Evolutionary conservation across 1,140 invertebrate species (phyloP).

Genomic region (Drosophila hydei): DNA sequence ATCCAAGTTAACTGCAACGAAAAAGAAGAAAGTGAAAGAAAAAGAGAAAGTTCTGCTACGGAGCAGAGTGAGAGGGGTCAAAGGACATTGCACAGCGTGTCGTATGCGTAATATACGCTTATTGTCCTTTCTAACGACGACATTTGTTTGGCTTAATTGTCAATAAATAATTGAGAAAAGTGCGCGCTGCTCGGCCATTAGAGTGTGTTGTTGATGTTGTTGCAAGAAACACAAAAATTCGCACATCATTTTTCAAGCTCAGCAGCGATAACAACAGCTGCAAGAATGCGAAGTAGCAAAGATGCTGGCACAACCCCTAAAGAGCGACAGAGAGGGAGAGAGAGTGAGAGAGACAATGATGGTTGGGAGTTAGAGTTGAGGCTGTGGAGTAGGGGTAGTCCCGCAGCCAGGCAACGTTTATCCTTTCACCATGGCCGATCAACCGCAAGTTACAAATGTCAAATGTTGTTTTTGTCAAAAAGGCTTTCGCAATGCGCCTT

Average conservation of each 20-base stretch:
- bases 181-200: constrained; percentile 27
- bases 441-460: constrained; percentile 82
- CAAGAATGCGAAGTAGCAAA: constrained; percentile 46
- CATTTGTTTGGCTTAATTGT: constrained; percentile 75
- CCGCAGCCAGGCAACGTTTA: constrained; percentile 41
- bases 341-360: too few relatives aligned
- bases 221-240: constrained; percentile 50
- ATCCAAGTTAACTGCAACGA: background rate
- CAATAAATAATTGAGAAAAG: constrained; percentile 69
- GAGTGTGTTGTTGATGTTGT: constrained; percentile 7
- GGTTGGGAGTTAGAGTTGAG: background rate
- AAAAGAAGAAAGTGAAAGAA: background rate
- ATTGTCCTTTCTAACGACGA: constrained; percentile 56
- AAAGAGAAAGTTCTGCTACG: background rate
- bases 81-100: constrained; percentile 32
- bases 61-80: background rate
- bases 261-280: constrained; percentile 65
- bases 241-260: constrained; percentile 79
- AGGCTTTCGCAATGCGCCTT: constrained; percentile 54
- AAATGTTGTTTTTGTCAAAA: constrained; percentile 76
- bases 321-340: constrained; percentile 2
- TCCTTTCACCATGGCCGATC: constrained; percentile 73
- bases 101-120: constrained; percentile 66
- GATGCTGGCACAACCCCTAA: constrained; percentile 46
- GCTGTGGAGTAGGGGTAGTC: background rate